Base-by-base conservation (phyloP, 2,797 vertebrate species). In the Pangasius sanitwongsei region DNA sequence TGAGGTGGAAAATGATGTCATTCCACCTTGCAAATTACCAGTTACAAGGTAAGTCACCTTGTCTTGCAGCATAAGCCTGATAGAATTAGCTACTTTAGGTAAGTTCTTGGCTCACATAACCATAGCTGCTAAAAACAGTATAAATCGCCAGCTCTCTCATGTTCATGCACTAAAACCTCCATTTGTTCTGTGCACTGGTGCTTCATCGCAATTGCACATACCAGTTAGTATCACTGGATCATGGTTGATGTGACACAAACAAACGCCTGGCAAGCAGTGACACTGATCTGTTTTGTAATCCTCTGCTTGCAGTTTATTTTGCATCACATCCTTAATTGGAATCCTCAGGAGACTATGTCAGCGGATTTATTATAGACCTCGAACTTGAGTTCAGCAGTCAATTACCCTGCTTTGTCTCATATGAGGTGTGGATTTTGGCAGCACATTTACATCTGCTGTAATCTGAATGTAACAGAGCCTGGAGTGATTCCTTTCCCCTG, bases 311-410 rank as follows among this genome's bases (percentile, higher is more conserved):
- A 89, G 90, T 91, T 93, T 92, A 93, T 94, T 94, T 92, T 91
- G 94, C 91, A 92, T 94, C 93, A 91, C 90, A 92, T 91, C 93
- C 94, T 95, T 96, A 96, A 96, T 95, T 96, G 94, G 95, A 94
- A 95, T 95, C 92, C 94, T 93, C 94, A 28, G 44, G 93, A 93
- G 95, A 92, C 85, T 86, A 90, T 92, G 92, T 93, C 92, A 89
- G 93, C 93, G 93, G 92, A 93, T 92, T 90, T 92, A 94, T 93
- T 91, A 93, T 91, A 93, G 89, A 92, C 86, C 82, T 91, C 90
- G 90, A 93, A 93, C 91, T 91, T 93, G 92, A 94, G 93, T 94
- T 93, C 94, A 94, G 91, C 92, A 94, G 94, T 93, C 95, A 96
- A 96, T 96, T 96, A 96, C 91, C 89, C 88, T 87, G 92, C 90